phyloP scores from a whole-genome alignment of 2,888 invertebrate species.

The Hofmannophila pseudospretella region DNA sequence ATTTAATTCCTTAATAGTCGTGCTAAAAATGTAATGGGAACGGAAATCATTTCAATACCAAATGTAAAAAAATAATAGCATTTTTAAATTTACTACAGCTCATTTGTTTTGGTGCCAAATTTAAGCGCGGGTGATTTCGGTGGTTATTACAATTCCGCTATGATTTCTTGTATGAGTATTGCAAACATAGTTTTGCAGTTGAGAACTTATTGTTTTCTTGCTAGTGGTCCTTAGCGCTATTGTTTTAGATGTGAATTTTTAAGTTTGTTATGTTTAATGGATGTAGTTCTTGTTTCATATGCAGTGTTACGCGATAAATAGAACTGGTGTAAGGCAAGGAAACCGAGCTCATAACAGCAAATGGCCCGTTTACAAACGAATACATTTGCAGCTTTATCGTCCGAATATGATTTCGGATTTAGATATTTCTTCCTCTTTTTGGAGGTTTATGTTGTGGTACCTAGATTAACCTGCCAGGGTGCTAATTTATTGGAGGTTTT shows the following conservation, averaged over 20 bases:
- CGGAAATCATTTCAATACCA: slow-evolving; percentile 7
- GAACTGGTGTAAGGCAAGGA: slow-evolving; percentile 34
- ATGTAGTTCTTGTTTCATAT: slow-evolving; percentile 6
- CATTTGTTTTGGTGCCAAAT: slow-evolving; percentile 58
- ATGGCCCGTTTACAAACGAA: slow-evolving; percentile 53
- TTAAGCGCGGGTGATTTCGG: slow-evolving; percentile 26
- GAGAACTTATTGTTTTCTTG: background rate
- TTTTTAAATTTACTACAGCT: slow-evolving; percentile 36
- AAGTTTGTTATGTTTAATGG: background rate
- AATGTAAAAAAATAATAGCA: slow-evolving; percentile 1
- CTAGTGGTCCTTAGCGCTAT: background rate
- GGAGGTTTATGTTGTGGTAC: slow-evolving; percentile 1
- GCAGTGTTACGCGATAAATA: slow-evolving; percentile 45
- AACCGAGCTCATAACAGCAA: slow-evolving; percentile 50
- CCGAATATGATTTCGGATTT: slow-evolving; percentile 39
- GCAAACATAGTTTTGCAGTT: slow-evolving; percentile 22
- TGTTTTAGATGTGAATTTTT: background rate
- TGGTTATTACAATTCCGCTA: slow-evolving; percentile 34
- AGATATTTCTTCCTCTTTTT: slow-evolving; percentile 26
- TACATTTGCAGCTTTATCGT: slow-evolving; percentile 53
- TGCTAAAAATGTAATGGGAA: slow-evolving; percentile 1
- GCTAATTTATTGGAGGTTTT: too few relatives aligned
- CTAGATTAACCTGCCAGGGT: background rate
- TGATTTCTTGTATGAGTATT: slow-evolving; percentile 39
- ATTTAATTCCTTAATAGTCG: slow-evolving; percentile 1